These are phyloP conservation scores for Aromia moschata DNA, from an alignment of 2,888 invertebrate species.

Conservation along the genomic window DNA sequence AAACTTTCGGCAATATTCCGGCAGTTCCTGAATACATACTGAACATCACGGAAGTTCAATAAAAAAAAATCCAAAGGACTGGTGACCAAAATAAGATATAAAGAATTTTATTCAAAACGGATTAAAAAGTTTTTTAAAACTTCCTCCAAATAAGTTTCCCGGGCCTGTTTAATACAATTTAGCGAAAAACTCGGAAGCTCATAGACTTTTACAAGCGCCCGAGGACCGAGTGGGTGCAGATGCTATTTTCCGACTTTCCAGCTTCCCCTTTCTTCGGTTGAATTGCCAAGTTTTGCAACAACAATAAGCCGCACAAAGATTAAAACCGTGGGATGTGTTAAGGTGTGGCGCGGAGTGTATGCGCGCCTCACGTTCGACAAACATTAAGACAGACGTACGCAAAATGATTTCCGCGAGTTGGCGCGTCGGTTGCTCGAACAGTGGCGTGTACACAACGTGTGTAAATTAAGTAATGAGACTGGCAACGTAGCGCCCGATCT, in stretches of 20 bases:
- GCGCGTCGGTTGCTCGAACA: no score
- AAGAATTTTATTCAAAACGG: conserved; percentile 13
- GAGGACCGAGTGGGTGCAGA: conserved; percentile 4
- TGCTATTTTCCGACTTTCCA: no score
- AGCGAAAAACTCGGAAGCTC: conserved; percentile 17
- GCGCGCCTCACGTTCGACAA: conserved; percentile 42
- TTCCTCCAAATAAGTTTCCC: background rate
- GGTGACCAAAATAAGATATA: no score
- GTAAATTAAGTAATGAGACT: no score
- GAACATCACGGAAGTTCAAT: no score
- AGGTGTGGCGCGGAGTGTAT: conserved; percentile 26
- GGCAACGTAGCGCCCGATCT: no score
- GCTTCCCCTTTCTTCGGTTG: no score
- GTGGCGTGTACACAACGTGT: no score
- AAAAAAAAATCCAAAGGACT: no score
- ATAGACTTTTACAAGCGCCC: conserved; percentile 13
- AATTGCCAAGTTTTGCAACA: conserved; percentile 25
- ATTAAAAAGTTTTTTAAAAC: conserved; percentile 19
- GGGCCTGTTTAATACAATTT: conserved; percentile 19
- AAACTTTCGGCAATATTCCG: no score
- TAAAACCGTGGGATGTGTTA: conserved; percentile 27
- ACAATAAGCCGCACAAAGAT: conserved; percentile 30
- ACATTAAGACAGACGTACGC: conserved; percentile 48
- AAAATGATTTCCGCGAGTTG: conserved; percentile 44
- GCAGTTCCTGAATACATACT: no score